These are phyloP conservation scores for Orestias chungarensis DNA, from an alignment of 2,797 vertebrate species.

Conservation along the genomic window DNA sequence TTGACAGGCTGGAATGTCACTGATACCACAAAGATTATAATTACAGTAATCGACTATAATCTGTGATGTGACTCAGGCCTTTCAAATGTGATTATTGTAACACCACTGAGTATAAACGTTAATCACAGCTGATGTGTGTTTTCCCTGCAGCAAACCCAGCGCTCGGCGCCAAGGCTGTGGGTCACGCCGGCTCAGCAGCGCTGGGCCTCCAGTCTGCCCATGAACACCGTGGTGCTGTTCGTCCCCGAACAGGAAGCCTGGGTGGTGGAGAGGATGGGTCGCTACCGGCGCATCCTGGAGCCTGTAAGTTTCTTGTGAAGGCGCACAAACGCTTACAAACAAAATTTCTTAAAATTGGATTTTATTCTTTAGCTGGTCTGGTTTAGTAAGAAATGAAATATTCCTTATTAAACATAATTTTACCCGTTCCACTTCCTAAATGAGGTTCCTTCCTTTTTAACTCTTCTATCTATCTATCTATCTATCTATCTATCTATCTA, in stretches of 20 bases:
- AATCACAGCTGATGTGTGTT: not conserved
- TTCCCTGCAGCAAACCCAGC: conserved; percentile 64
- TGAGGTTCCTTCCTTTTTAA: too few species aligned
- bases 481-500: too few species aligned
- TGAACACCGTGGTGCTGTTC: conserved; percentile 93
- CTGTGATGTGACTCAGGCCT: not conserved
- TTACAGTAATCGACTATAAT: not conserved
- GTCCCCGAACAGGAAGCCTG: conserved; percentile 97
- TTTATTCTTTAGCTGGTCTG: too few species aligned
- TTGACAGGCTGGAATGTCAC: not conserved
- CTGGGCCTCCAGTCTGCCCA: conserved; percentile 86
- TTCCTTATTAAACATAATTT: too few species aligned
- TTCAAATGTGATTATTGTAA: not conserved
- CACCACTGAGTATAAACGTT: not conserved
- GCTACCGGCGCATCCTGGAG: conserved; percentile 92
- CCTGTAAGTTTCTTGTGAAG: conserved; percentile 85
- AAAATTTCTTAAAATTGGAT: too few species aligned
- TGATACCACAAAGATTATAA: not conserved
- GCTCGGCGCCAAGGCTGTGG: conserved; percentile 57
- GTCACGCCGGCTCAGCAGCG: conserved; percentile 75
- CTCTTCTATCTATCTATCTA: too few species aligned
- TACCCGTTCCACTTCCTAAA: too few species aligned
- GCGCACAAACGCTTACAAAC: too few species aligned
- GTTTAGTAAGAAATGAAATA: too few species aligned
- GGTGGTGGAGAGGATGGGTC: conserved; percentile 98